phyloP scores from a whole-genome alignment of 2,797 vertebrate genomes.

The Typhlichthys subterraneus region DNA sequence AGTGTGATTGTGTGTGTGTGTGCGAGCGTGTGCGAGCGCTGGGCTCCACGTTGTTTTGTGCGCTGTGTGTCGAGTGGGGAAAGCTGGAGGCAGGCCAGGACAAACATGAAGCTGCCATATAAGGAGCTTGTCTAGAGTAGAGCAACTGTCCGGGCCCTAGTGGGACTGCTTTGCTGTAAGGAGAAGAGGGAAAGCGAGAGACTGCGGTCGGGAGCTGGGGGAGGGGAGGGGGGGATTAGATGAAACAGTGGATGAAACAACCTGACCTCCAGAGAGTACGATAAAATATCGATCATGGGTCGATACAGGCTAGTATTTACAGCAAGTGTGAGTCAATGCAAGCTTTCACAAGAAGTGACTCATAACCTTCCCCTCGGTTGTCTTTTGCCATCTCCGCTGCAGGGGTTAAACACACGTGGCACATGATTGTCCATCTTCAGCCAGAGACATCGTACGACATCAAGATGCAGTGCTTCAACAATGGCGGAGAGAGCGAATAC shows the following conservation, averaged over 20 bases:
- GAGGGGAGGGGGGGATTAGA: constrained; percentile 6
- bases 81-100: constrained; percentile 74
- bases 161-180: constrained; percentile 41
- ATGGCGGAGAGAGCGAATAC: constrained; percentile 91
- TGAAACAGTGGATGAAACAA: constrained; percentile 40
- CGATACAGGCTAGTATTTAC: constrained; percentile 22
- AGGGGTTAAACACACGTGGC: constrained; percentile 89
- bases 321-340: constrained; percentile 40
- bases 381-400: neutral
- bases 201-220: neutral
- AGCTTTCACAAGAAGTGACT: constrained; percentile 28
- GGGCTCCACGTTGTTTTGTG: constrained; percentile 1
- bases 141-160: constrained; percentile 68
- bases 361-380: constrained; percentile 39
- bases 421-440: constrained; percentile 91
- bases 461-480: constrained; percentile 96
- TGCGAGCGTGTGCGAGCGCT: constrained; percentile 22
- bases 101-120: constrained; percentile 80
- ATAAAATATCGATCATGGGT: constrained; percentile 28
- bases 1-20: constrained; percentile 9
- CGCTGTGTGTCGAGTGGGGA: constrained; percentile 47
- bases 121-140: constrained; percentile 76
- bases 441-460: constrained; percentile 95
- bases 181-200: constrained; percentile 17
- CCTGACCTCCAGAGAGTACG: constrained; percentile 44